A percentile compares a stretch with the other conserved stretches of the same genome.
phyloP scores from a whole-genome alignment of 2,113 vertebrate genomes.

The Platichthys stellatus region DNA sequence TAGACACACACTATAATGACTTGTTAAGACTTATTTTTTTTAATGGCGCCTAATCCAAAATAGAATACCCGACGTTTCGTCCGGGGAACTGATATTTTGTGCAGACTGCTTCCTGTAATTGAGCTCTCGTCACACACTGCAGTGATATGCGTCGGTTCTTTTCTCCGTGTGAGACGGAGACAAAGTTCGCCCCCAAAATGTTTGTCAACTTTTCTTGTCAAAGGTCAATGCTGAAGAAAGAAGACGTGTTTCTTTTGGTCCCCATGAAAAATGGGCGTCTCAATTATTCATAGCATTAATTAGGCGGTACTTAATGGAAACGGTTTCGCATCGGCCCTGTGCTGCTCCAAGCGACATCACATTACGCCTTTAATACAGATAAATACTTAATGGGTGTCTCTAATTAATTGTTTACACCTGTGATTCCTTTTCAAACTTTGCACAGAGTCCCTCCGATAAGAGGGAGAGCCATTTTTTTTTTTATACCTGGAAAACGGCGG shows the following conservation, averaged over 20 bases:
- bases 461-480: constrained; percentile 35
- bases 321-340: constrained; percentile 63
- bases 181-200: constrained; percentile 32
- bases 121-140: background rate
- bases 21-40: constrained; percentile 54
- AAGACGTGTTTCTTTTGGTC: constrained; percentile 63
- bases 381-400: constrained; percentile 77
- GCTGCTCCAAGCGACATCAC: constrained; percentile 77
- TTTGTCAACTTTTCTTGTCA: constrained; percentile 67
- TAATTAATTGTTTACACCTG: constrained; percentile 79
- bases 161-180: constrained; percentile 8
- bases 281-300: constrained; percentile 80
- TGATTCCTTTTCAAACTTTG: constrained; percentile 76
- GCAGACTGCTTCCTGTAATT: background rate
- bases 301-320: constrained; percentile 81
- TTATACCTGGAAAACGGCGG: constrained; percentile 6
- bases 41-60: constrained; percentile 43
- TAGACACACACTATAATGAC: constrained; percentile 50
- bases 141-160: constrained; percentile 6
- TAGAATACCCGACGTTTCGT: constrained; percentile 17
- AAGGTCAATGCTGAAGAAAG: constrained; percentile 70
- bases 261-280: constrained; percentile 73
- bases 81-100: constrained; percentile 3
- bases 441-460: constrained; percentile 32
- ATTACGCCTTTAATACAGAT: constrained; percentile 80